A percentile compares a stretch with the other conserved stretches of the same genome.
Conservation (phyloP, 1,140 invertebrate genomes). For the Anadara kagoshimensis region DNA sequence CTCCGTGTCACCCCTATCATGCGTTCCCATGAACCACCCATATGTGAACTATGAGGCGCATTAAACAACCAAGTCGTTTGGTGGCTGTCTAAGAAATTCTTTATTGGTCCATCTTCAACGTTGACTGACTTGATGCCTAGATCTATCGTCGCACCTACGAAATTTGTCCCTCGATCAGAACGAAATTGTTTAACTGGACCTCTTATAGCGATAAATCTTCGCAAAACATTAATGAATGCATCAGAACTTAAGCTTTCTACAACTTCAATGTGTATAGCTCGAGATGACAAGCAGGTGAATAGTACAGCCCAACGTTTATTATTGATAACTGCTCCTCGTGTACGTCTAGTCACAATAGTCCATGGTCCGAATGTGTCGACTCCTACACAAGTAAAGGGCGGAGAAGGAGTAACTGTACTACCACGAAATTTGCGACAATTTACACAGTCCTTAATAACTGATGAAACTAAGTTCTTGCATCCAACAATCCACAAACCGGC, state of each 20-base stretch:
- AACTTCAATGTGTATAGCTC: slow-evolving; percentile 49
- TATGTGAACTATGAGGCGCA: slow-evolving; percentile 1
- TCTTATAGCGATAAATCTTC: slow-evolving; percentile 40
- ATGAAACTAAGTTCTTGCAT: slow-evolving; percentile 15
- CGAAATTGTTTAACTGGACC: slow-evolving; percentile 36
- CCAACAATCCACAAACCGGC: slow-evolving; percentile 36
- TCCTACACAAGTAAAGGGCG: slow-evolving; percentile 20
- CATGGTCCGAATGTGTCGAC: slow-evolving; percentile 24
- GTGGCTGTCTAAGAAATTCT: slow-evolving; percentile 9
- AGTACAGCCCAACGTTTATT: slow-evolving; percentile 45
- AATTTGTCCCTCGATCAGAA: slow-evolving; percentile 52
- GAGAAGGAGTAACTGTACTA: neutral
- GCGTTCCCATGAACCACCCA: neutral
- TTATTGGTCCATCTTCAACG: slow-evolving; percentile 13
- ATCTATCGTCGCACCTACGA: slow-evolving; percentile 34
- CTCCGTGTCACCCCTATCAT: neutral
- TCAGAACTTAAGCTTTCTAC: slow-evolving; percentile 40
- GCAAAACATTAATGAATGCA: slow-evolving; percentile 47
- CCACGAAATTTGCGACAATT: slow-evolving; percentile 18
- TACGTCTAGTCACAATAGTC: slow-evolving; percentile 4
- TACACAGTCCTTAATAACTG: slow-evolving; percentile 9
- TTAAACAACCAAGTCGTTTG: slow-evolving; percentile 4
- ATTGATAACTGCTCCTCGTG: slow-evolving; percentile 10
- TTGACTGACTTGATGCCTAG: slow-evolving; percentile 15
- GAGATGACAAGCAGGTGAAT: slow-evolving; percentile 43